Evolutionary conservation across 2,888 invertebrate species (phyloP).

Genomic region (Meiosimyza decipiens): DNA sequence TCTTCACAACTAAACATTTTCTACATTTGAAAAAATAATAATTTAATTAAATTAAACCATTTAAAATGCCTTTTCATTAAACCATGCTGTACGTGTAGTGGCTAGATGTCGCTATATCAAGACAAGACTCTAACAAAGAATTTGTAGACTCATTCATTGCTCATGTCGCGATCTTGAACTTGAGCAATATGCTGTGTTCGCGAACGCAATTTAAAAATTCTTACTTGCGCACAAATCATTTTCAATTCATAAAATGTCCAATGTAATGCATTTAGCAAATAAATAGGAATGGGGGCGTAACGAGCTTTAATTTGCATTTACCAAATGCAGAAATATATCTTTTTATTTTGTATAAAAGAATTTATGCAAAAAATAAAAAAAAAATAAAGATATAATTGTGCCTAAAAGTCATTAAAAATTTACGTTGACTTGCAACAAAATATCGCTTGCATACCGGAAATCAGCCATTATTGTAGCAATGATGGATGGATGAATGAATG

Average conservation of each 20-base stretch:
- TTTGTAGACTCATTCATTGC: too few species aligned
- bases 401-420: background rate
- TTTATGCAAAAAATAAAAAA: slow-evolving; percentile 8
- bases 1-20: too few species aligned
- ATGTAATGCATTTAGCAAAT: background rate
- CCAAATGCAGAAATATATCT: background rate
- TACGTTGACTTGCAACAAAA: background rate
- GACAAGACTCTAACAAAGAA: too few species aligned
- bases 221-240: background rate
- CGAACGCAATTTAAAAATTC: background rate
- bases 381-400: background rate
- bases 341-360: background rate
- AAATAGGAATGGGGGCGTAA: background rate
- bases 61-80: too few species aligned
- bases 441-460: slow-evolving; percentile 16
- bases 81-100: too few species aligned
- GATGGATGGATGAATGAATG: background rate
- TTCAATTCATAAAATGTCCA: background rate
- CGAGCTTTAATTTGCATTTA: slow-evolving; percentile 13
- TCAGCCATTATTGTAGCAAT: slow-evolving; percentile 15
- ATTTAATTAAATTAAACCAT: too few species aligned
- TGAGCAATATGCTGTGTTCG: background rate
- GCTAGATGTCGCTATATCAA: too few species aligned
- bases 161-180: background rate
- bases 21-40: too few species aligned